Percentiles rank a stretch among this genome's conserved stretches.
These are phyloP conservation scores for Cerceris rybyensis DNA, from an alignment of 2,888 invertebrate species.

Conservation along the genomic window DNA sequence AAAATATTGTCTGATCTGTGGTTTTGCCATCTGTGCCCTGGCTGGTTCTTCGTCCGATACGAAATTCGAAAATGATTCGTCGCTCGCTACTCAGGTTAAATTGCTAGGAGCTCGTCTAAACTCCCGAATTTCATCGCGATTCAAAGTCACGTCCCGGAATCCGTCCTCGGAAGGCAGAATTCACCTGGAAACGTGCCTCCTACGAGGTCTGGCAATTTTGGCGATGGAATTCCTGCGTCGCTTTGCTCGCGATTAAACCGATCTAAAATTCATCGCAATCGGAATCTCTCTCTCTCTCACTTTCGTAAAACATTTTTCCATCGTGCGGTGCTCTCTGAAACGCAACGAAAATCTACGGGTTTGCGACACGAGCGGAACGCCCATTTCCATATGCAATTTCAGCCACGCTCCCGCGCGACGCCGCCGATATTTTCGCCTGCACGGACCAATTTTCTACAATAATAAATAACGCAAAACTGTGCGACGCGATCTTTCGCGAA, in stretches of 20 bases:
- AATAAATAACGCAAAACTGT: no score
- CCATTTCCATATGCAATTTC: no score
- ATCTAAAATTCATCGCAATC: background rate
- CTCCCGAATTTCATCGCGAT: background rate
- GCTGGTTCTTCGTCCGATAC: background rate
- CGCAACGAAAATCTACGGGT: no score
- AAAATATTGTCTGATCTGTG: no score
- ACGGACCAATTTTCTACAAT: no score
- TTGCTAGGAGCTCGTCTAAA: background rate
- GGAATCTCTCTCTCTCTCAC: background rate
- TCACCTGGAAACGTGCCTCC: background rate
- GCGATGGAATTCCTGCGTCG: background rate
- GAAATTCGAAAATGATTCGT: background rate
- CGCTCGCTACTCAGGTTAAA: background rate
- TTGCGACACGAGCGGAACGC: no score
- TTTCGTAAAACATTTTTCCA: background rate
- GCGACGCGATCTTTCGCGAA: no score
- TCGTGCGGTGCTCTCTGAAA: no score
- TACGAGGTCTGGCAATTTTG: background rate
- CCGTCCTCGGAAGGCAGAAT: background rate
- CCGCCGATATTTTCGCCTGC: no score
- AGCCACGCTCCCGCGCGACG: no score
- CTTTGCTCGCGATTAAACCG: background rate
- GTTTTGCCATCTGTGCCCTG: background rate
- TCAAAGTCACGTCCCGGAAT: conserved; percentile 1